Evolutionary conservation across 2,797 vertebrate genomes (phyloP), one percentile per base, ranked within the genome.

Genomic region (Falco novaeseelandiae): DNA sequence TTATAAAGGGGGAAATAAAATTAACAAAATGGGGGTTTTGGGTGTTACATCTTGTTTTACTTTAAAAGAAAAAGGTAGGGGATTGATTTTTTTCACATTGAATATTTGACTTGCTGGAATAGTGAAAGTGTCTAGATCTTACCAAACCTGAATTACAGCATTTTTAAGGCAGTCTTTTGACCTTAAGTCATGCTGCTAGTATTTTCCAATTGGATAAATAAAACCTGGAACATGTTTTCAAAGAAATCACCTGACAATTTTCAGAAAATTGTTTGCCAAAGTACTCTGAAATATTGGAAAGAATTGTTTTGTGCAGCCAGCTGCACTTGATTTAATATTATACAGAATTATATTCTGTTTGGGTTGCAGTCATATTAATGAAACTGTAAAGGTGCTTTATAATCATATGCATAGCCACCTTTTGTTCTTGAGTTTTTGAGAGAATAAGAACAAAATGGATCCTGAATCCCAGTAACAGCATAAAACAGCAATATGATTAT

Each of bases 161-260:
- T 89, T 94, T 96, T 93, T 89, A 86, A 77, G 36, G 66, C 18
- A 80, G 32, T 5, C 34, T 89, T 89, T 88, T 90, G 57, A 94
- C 74, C 44, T 89, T 66, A 74, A 87, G 23, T 67, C 36, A 26
- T 73, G 42, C 44, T 55, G 57, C 38, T 55, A 73, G 55, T 72
- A 44, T 65, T 81, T 90, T 83, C 38, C 58, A 34, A 26, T 54
- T 87, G 29, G 46, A 88, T 55, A 85, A 91, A 29, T 67, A 86
- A 90, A 87, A 67, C 40, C 29, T 78, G 52, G 42, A 54, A 81
- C 12, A 18, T 36, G 12, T 63, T 79, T 92, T 87, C 58, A 54
- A 40, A 71, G 25, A 80, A 63, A 54, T 87, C 63, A 74, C 21
- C 4, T 89, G 46, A 46, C 18, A 82, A 30, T 69, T 84, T 82